Evolutionary conservation across 2,888 invertebrate species (phyloP).

Genomic region (Blastobasis adustella): DNA sequence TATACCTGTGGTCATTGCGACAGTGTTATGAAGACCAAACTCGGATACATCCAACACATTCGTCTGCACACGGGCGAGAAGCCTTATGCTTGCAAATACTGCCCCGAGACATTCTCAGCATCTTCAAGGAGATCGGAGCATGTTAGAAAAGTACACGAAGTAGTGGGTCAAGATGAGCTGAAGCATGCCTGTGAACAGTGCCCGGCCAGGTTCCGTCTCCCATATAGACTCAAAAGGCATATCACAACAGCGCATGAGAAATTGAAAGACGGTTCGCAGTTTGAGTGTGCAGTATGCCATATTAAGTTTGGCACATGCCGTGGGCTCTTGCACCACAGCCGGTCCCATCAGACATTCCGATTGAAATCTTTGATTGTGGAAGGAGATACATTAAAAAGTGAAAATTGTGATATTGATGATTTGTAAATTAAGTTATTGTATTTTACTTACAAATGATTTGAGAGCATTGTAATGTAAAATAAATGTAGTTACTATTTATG

Average conservation of each 20-base stretch:
- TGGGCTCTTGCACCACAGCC: constrained; percentile 43
- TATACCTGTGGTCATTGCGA: constrained; percentile 48
- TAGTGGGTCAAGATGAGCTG: constrained; percentile 20
- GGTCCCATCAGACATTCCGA: constrained; percentile 31
- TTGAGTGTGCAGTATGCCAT: constrained; percentile 40
- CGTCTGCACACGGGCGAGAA: constrained; percentile 55
- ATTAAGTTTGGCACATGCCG: constrained; percentile 44
- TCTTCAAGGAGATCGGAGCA: constrained; percentile 57
- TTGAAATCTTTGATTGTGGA: background rate
- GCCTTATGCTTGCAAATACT: constrained; percentile 47
- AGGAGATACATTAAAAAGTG: no score
- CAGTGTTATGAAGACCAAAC: constrained; percentile 36
- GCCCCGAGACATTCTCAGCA: constrained; percentile 49
- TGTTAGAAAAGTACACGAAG: constrained; percentile 39
- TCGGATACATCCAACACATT: constrained; percentile 53
- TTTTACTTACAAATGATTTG: no score
- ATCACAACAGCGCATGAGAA: constrained; percentile 32
- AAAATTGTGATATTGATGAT: no score
- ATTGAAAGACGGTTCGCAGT: constrained; percentile 18
- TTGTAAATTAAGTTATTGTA: no score
- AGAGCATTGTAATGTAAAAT: no score
- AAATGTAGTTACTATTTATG: no score
- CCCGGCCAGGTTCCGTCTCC: constrained; percentile 45
- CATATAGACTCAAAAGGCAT: constrained; percentile 44
- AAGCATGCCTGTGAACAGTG: constrained; percentile 46